phyloP scores from a whole-genome alignment of 1,140 invertebrate genomes.

The Aleiodes sp. region DNA sequence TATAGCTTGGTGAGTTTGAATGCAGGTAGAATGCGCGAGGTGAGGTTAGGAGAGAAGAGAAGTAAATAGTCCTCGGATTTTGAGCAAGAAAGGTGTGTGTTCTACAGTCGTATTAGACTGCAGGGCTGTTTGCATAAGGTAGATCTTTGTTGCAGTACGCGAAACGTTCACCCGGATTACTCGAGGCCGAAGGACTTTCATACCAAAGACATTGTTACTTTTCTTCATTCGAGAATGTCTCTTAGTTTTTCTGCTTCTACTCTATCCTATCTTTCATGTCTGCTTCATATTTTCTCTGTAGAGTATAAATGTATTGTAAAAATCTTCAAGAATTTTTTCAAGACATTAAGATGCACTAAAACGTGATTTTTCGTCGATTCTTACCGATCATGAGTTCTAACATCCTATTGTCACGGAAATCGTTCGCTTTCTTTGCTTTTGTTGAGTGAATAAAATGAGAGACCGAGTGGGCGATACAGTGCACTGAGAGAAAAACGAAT shows the following conservation, averaged over 20 bases:
- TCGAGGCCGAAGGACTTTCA: conserved; percentile 17
- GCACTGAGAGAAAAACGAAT: no score
- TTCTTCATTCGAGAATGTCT: not conserved
- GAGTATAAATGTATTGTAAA: no score
- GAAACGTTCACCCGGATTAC: conserved; percentile 29
- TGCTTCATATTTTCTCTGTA: not conserved
- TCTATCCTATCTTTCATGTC: not conserved
- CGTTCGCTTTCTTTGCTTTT: no score
- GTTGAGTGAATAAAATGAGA: no score
- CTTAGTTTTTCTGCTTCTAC: not conserved
- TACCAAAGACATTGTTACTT: not conserved
- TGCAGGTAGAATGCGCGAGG: not conserved
- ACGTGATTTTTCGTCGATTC: no score
- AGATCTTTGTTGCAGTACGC: conserved; percentile 31
- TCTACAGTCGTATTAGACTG: conserved; percentile 31
- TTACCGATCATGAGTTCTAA: no score
- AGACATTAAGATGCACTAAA: no score
- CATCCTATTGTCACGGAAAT: no score
- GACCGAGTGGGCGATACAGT: no score
- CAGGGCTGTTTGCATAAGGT: conserved; percentile 34
- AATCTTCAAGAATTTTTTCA: no score
- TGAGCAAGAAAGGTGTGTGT: conserved; percentile 21
- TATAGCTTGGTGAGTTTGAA: not conserved
- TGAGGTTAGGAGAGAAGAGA: not conserved
- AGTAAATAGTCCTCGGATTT: not conserved